phyloP scores from a whole-genome alignment of 2,797 vertebrate species.

The Melanotaenia boesemani region DNA sequence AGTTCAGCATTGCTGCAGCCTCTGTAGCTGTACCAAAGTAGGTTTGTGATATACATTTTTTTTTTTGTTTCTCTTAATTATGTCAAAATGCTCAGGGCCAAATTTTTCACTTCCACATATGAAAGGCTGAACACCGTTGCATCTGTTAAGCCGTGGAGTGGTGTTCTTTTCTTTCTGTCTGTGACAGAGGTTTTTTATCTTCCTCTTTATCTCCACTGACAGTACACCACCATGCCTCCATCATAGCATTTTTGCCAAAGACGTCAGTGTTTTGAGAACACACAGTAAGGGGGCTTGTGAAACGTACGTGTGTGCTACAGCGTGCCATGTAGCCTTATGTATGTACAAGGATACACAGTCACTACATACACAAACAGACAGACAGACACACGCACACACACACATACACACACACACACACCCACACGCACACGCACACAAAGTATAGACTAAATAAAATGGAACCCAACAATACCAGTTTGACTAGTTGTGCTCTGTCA shows the following conservation, averaged over 20 bases:
- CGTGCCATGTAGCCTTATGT: neutral
- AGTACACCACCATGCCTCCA: conserved; percentile 76
- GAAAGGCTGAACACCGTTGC: conserved; percentile 28
- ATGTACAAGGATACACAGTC: conserved; percentile 21
- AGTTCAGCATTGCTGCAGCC: conserved; percentile 3
- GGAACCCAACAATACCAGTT: conserved; percentile 67
- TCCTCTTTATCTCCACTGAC: conserved; percentile 66
- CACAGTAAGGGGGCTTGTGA: conserved; percentile 43
- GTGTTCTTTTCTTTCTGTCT: conserved; percentile 40
- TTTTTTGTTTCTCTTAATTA: neutral
- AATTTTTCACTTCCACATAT: conserved; percentile 27
- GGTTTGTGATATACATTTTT: neutral
- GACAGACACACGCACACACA: conserved; percentile 11
- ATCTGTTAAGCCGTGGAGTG: conserved; percentile 35
- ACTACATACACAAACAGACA: conserved; percentile 2
- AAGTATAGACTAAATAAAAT: conserved; percentile 58
- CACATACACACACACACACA: no score
- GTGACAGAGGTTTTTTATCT: conserved; percentile 51
- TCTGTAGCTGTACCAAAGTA: conserved; percentile 1
- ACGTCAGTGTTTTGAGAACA: conserved; percentile 70
- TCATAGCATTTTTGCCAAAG: conserved; percentile 52
- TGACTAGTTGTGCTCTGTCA: conserved; percentile 59
- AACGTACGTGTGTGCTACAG: conserved; percentile 28
- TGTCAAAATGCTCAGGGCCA: conserved; percentile 27
- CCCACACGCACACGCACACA: neutral